Evolutionary conservation across 2,113 vertebrate species (phyloP).

Genomic region (Hassar affinis): DNA sequence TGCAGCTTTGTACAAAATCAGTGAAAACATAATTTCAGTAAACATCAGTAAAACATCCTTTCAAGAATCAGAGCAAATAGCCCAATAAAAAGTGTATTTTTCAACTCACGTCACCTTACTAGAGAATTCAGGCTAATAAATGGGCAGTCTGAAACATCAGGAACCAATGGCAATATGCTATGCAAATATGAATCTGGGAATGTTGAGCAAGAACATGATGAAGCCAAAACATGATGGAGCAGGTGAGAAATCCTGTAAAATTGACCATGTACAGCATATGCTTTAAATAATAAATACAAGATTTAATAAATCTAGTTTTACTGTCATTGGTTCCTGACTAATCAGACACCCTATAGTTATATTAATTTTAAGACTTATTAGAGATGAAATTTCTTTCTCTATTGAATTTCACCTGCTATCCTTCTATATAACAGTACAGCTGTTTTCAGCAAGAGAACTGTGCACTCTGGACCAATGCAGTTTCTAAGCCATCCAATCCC

Average conservation of each 20-base stretch:
- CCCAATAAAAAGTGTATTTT: not conserved
- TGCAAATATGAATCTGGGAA: not conserved
- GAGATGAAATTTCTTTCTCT: not conserved
- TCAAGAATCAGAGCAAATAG: not conserved
- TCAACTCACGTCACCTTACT: not conserved
- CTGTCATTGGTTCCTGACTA: too few species aligned
- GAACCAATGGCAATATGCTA: not conserved
- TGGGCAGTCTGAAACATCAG: not conserved
- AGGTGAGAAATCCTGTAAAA: not conserved
- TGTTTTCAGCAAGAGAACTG: conserved; percentile 41
- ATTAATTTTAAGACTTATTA: not conserved
- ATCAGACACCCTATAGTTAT: not conserved
- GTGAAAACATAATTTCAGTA: not conserved
- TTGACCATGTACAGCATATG: not conserved
- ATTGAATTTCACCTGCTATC: not conserved
- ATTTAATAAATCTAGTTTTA: not conserved
- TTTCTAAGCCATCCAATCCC: conserved; percentile 27
- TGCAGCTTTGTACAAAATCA: not conserved
- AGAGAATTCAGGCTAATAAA: not conserved
- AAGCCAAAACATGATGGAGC: not conserved
- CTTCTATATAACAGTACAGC: not conserved
- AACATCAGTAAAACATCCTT: not conserved
- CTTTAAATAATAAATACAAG: not conserved
- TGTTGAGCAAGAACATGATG: not conserved
- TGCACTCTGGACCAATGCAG: conserved; percentile 38